A percentile compares a stretch with the other conserved stretches of the same genome.
These are phyloP conservation scores for Nannoperca obscura DNA, from an alignment of 2,797 vertebrate genomes.

Conservation along the genomic window DNA sequence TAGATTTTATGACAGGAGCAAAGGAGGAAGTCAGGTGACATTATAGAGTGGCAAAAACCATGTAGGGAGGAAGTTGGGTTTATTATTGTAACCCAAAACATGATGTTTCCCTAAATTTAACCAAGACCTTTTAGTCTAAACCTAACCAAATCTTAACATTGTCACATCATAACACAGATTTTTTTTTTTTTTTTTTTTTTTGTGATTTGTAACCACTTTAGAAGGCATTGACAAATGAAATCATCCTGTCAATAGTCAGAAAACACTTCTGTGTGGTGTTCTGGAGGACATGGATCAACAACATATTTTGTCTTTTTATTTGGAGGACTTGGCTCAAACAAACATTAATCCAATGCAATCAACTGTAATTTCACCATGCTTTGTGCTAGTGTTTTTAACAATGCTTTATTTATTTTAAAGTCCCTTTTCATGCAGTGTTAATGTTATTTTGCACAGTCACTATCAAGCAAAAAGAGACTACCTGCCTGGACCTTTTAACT, in stretches of 20 bases:
- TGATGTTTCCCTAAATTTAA: background rate
- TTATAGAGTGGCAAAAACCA: no score
- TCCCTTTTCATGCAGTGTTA: constrained; percentile 6
- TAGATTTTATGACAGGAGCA: background rate
- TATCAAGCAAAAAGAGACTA: background rate
- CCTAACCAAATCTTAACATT: no score
- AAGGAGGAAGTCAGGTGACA: no score
- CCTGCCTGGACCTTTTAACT: background rate
- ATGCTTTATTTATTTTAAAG: background rate
- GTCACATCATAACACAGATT: no score
- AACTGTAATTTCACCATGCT: background rate
- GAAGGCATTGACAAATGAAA: no score
- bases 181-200: no score
- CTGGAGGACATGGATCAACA: background rate
- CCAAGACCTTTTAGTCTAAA: no score
- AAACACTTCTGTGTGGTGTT: background rate
- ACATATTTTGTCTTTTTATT: background rate
- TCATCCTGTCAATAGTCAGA: background rate
- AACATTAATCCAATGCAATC: background rate
- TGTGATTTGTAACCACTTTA: no score
- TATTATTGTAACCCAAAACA: background rate
- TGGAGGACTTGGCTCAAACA: background rate
- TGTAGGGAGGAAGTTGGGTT: no score
- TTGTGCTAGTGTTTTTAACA: background rate
- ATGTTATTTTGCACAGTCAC: background rate